Evolutionary conservation across 2,888 invertebrate genomes (phyloP).

Genomic region (Hydrotaea diabolus): DNA sequence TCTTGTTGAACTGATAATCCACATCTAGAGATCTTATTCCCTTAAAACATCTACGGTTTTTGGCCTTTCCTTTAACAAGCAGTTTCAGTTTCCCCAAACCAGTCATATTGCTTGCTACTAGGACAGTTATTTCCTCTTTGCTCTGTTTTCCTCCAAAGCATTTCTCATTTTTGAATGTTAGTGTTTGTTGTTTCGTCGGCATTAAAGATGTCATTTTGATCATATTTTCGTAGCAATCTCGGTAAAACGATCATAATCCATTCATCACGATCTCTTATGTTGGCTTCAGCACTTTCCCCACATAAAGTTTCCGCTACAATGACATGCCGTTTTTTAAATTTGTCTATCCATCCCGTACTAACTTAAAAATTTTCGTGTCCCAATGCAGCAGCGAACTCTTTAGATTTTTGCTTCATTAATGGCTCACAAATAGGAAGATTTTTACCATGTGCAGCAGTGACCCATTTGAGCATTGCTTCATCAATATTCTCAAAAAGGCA

Average conservation of each 20-base stretch:
- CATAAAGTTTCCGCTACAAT: constrained; percentile 46
- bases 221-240: constrained; percentile 58
- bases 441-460: constrained; percentile 38
- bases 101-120: constrained; percentile 54
- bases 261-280: constrained; percentile 50
- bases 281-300: constrained; percentile 52
- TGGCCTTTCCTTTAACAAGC: constrained; percentile 22
- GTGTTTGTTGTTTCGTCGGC: constrained; percentile 52
- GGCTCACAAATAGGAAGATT: constrained; percentile 49
- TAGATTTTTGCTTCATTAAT: too few relatives aligned
- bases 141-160: constrained; percentile 49
- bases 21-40: constrained; percentile 32
- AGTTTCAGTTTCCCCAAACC: constrained; percentile 42
- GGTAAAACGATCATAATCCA: constrained; percentile 51
- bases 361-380: constrained; percentile 50
- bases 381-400: constrained; percentile 30
- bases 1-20: constrained; percentile 56
- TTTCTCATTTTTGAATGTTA: constrained; percentile 35
- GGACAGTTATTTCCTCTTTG: constrained; percentile 44
- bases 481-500: too few relatives aligned
- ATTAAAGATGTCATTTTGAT: constrained; percentile 51
- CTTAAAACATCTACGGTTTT: constrained; percentile 47
- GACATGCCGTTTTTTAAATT: constrained; percentile 53
- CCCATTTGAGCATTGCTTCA: too few relatives aligned
- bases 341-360: constrained; percentile 42